Conservation (phyloP, 2,113 vertebrate species). For the Aegotheles bennettii region DNA sequence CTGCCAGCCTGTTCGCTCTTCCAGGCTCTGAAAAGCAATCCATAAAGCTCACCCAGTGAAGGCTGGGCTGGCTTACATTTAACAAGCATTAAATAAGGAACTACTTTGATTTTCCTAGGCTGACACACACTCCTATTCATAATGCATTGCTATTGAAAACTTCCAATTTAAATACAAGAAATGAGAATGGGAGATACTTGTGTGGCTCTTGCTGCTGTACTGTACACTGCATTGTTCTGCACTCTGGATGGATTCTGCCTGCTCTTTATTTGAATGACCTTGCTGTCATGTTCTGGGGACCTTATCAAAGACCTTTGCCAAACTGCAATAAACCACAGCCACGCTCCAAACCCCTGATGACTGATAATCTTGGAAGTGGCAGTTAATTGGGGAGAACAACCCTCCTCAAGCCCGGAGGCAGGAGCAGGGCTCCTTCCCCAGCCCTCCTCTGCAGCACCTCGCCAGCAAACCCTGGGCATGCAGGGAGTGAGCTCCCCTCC, state of each 20-base stretch:
- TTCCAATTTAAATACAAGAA: not conserved
- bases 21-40: not conserved
- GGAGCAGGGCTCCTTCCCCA: not conserved
- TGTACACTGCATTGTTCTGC: not conserved
- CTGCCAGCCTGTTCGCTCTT: not conserved
- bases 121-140: not conserved
- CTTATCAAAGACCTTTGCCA: constrained; percentile 39
- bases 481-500: not conserved
- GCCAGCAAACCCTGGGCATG: not conserved
- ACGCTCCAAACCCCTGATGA: not conserved
- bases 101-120: not conserved
- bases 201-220: not conserved
- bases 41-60: not conserved
- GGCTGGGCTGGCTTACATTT: not conserved
- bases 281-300: not conserved
- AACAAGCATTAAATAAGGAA: not conserved
- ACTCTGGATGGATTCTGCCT: not conserved
- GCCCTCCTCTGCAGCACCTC: not conserved
- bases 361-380: constrained; percentile 3
- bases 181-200: not conserved
- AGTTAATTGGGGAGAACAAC: constrained; percentile 4
- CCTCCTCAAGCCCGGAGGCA: not conserved
- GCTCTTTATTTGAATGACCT: not conserved
- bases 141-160: not conserved
- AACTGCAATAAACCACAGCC: constrained; percentile 6